Base-by-base conservation (phyloP, 2,888 invertebrate species). In the Dryococelus australis region DNA sequence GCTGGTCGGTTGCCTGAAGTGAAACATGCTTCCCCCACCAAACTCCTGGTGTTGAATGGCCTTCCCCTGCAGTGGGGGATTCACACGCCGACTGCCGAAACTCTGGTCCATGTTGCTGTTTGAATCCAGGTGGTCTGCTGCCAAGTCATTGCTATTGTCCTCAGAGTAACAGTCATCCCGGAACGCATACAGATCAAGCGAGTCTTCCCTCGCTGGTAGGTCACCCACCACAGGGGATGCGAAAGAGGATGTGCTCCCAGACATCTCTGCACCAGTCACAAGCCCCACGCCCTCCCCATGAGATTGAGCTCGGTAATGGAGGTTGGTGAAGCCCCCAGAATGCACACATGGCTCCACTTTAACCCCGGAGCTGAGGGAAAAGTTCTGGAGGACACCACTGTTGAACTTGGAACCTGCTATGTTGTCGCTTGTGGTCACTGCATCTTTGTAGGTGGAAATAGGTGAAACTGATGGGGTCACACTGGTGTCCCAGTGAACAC, bases 291-390 rank as follows among this genome's bases (percentile, higher is more conserved):
- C 92, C 89, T 92, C 92, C n/a, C n/a, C n/a, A n/a, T 35, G 35
- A 20, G 92, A 90, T 88, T 92, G 91, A 43, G 94, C 93, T 87
- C 95, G 94, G 91, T 95, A 96, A 91, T 96, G 96, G 86, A 96
- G 93, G 91, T 95, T 95, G 89, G 94, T 95, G 91, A 95, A 96
- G 91, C 94, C 95, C 43, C 95, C 95, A 88, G 94, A 92, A 91
- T 94, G 95, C 28, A 95, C 94, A 91, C 95, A 95, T 83, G 94
- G 94, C 91, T 94, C 95, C 87, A 95, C 94, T 91, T 95, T 95
- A 85, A 94, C 92, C 90, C 94, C 93, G 51, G 94, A 94, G 85
- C 89, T 89, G 79, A 91, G 90, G 26, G 90, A 88, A 43, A 89
- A 86, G 84, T 89, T 88, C 28, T 87, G 85, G 20, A 89, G 85